These are phyloP conservation scores for Syngnathus acus DNA, from an alignment of 2,797 vertebrate genomes.

Conservation along the genomic window DNA sequence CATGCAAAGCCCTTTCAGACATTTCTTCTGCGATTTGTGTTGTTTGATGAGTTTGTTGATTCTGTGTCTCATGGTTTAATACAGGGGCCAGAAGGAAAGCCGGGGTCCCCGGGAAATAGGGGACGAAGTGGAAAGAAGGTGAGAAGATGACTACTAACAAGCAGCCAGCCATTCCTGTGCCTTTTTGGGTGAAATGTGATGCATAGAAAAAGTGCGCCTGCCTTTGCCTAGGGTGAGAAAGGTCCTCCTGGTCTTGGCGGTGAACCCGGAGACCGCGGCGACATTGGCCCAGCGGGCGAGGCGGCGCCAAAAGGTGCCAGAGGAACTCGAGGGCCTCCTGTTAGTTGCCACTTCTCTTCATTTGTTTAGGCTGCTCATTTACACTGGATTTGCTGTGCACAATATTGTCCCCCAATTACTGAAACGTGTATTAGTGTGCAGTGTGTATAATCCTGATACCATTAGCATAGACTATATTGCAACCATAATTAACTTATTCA, in stretches of 20 bases:
- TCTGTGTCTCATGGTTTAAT: slow-evolving; percentile 1
- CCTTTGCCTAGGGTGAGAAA: slow-evolving; percentile 77
- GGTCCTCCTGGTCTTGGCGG: slow-evolving; percentile 78
- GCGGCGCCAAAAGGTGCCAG: slow-evolving; percentile 85
- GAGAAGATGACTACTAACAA: slow-evolving; percentile 11
- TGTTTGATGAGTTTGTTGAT: neutral
- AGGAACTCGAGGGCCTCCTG: slow-evolving; percentile 83
- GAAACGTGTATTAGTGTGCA: neutral
- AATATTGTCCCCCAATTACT: neutral
- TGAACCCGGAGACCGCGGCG: slow-evolving; percentile 76
- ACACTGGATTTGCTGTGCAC: neutral
- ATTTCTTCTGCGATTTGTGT: neutral
- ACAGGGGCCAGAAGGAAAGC: slow-evolving; percentile 87
- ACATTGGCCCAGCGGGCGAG: slow-evolving; percentile 74
- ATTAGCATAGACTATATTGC: neutral
- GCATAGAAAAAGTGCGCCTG: neutral
- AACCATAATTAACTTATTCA: too few species aligned
- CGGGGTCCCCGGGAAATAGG: slow-evolving; percentile 78
- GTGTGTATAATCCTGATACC: neutral
- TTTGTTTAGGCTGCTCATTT: neutral
- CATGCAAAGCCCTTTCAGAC: too few species aligned
- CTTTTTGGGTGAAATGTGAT: slow-evolving; percentile 1
- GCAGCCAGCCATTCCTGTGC: neutral
- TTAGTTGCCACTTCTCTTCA: slow-evolving; percentile 50
- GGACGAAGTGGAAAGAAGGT: slow-evolving; percentile 92